These are phyloP conservation scores for Drosophila auraria DNA, from an alignment of 1,140 invertebrate species.

Conservation along the genomic window DNA sequence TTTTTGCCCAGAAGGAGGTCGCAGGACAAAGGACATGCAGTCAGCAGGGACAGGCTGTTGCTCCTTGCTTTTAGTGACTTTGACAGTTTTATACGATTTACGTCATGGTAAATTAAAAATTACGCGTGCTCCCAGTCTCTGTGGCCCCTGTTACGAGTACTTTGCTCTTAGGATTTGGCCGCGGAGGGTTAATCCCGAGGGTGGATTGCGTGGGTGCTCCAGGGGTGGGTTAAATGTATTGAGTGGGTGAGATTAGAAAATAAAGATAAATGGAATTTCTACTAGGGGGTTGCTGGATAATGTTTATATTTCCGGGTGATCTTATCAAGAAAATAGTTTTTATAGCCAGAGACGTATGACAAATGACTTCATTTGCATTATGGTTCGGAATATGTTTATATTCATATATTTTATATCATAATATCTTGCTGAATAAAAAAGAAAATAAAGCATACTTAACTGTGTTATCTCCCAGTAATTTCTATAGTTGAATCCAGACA, in stretches of 20 bases:
- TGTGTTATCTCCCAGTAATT: not conserved
- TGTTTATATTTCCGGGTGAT: slow-evolving; percentile 10
- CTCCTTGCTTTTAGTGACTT: slow-evolving; percentile 79
- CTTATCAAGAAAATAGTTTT: slow-evolving; percentile 35
- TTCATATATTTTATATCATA: not conserved
- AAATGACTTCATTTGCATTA: slow-evolving; percentile 26
- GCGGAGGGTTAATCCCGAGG: slow-evolving; percentile 24
- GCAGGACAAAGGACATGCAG: slow-evolving; percentile 41
- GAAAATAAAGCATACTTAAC: too few species aligned
- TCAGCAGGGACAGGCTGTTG: slow-evolving; percentile 63
- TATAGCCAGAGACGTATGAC: slow-evolving; percentile 9
- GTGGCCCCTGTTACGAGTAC: slow-evolving; percentile 10
- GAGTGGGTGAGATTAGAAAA: slow-evolving; percentile 51
- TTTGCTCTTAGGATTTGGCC: slow-evolving; percentile 5
- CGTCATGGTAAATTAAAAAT: slow-evolving; percentile 82
- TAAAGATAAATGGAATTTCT: slow-evolving; percentile 27
- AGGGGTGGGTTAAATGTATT: slow-evolving; percentile 12
- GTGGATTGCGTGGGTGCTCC: slow-evolving; percentile 8
- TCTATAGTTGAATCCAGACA: not conserved
- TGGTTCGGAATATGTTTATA: too few species aligned
- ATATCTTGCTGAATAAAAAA: too few species aligned
- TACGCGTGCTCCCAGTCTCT: slow-evolving; percentile 60
- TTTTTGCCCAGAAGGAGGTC: slow-evolving; percentile 58
- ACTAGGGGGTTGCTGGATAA: slow-evolving; percentile 14
- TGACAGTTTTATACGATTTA: slow-evolving; percentile 84